Percentiles rank a stretch among this genome's conserved stretches.
phyloP scores from a whole-genome alignment of 2,888 invertebrate genomes.

The Drosophila paucipuncta region DNA sequence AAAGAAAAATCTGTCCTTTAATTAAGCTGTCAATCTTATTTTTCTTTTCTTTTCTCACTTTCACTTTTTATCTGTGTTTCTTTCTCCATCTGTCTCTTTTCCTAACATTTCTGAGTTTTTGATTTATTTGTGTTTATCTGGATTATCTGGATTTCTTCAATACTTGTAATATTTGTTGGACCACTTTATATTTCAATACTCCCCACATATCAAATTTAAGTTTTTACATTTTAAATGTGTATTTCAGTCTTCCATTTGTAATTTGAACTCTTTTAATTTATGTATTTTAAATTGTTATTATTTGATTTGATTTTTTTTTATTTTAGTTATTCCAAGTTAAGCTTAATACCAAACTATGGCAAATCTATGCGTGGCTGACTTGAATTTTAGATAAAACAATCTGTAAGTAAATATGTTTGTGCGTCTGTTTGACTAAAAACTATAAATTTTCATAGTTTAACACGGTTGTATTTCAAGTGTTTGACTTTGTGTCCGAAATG shows the following conservation, averaged over 20 bases:
- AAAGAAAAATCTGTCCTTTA: neutral
- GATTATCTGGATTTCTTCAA: too few species aligned
- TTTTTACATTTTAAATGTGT: neutral
- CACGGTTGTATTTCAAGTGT: conserved; percentile 30
- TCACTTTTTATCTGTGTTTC: neutral
- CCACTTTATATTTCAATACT: neutral
- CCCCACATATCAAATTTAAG: neutral
- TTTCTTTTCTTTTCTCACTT: neutral
- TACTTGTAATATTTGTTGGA: neutral
- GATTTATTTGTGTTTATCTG: too few species aligned
- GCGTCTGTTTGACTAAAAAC: neutral
- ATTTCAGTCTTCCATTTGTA: neutral
- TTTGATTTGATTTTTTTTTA: too few species aligned
- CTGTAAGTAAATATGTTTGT: neutral
- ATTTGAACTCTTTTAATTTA: neutral
- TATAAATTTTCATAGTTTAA: conserved; percentile 8
- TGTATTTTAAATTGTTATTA: neutral
- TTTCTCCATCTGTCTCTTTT: neutral
- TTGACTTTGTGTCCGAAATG: conserved; percentile 43
- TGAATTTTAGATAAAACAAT: neutral
- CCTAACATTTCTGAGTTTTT: neutral
- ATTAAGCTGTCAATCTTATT: neutral
- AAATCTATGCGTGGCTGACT: conserved; percentile 3
- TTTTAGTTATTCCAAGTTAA: neutral
- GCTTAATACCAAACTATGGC: neutral